phyloP scores from a whole-genome alignment of 1,140 invertebrate genomes.

The Schlechtendalia chinensis region DNA sequence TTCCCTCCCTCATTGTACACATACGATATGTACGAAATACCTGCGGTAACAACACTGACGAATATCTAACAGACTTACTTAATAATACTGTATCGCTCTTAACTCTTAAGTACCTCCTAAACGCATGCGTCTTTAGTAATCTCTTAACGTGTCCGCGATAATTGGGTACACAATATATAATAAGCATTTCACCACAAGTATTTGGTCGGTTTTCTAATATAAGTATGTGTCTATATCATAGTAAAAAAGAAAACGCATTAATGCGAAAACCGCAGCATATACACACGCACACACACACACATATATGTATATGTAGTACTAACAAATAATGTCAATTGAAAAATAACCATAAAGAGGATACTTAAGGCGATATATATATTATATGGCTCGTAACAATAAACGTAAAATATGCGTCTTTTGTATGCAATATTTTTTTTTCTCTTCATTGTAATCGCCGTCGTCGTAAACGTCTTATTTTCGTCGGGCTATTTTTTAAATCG shows the following conservation, averaged over 20 bases:
- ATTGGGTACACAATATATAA: too few relatives aligned
- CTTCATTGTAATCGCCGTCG: neutral
- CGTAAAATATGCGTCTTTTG: neutral
- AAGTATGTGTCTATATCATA: neutral
- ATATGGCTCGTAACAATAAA: neutral
- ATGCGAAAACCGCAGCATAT: constrained; percentile 28
- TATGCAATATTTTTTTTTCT: neutral
- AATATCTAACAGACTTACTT: too few relatives aligned
- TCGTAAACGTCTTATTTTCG: neutral
- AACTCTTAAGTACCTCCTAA: too few relatives aligned
- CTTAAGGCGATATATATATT: constrained; percentile 14
- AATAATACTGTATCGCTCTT: too few relatives aligned
- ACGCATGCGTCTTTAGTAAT: too few relatives aligned
- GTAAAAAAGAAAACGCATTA: neutral
- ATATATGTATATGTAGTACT: too few relatives aligned
- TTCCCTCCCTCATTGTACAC: too few relatives aligned
- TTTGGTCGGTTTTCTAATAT: too few relatives aligned
- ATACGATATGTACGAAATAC: too few relatives aligned
- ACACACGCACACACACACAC: neutral
- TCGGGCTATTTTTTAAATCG: neutral
- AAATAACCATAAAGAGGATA: constrained; percentile 6
- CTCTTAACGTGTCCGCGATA: too few relatives aligned
- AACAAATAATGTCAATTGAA: constrained; percentile 31
- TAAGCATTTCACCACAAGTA: too few relatives aligned
- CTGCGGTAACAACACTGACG: too few relatives aligned